Evolutionary conservation across 64 coral and sea anemone genomes (phyloP), one percentile per base, ranked within the genome.

Genomic region (Montipora efflorescens): DNA sequence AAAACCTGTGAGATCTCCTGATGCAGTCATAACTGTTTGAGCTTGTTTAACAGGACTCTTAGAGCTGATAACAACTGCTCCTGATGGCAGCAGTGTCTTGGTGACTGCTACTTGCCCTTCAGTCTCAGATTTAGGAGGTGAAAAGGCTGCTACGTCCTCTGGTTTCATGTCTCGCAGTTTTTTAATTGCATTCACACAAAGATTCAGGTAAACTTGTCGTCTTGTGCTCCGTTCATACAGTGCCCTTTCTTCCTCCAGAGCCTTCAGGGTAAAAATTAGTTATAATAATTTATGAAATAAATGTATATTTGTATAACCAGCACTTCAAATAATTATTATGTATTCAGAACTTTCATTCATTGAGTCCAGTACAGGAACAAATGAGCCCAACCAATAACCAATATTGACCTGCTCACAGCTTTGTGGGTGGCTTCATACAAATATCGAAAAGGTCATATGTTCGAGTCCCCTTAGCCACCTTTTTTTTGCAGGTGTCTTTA

Each of bases 151-250:
- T 45, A 72, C 2, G 3, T 71, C 76, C 46, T 78, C 46, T 19
- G 76, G 82, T n/a, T 14, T 86, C 66, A 72, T 87, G 8, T 67
- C 89, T 21, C 98, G 95, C 7, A 98, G 94, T 82, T 83, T 98
- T 78, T 98, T 99, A 59, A 99, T 96, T 10, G 90, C 78, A 48
- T 99, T 99, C 44, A 96, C 87, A 74, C 98, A 99, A 2, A 99
- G 72, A 79, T 99, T 99, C 45, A 99, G 79, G 76, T 99, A 99
- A 74, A 99, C 80, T 47, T 96, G 98, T 16, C 98, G 83, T 23
- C 98, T 91, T 25, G 83, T 91, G 67, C 92, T 95, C 9, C 92
- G 90, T 7, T 90, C 82, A 67, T 99, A 99, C 16, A 99, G 15
- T 6, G 66, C 66, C 25, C 76, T 94, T 47, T 99, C 98, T 87